These are phyloP conservation scores for Sus cebifrons DNA, from an alignment of 2,797 vertebrate genomes.

Conservation along the genomic window DNA sequence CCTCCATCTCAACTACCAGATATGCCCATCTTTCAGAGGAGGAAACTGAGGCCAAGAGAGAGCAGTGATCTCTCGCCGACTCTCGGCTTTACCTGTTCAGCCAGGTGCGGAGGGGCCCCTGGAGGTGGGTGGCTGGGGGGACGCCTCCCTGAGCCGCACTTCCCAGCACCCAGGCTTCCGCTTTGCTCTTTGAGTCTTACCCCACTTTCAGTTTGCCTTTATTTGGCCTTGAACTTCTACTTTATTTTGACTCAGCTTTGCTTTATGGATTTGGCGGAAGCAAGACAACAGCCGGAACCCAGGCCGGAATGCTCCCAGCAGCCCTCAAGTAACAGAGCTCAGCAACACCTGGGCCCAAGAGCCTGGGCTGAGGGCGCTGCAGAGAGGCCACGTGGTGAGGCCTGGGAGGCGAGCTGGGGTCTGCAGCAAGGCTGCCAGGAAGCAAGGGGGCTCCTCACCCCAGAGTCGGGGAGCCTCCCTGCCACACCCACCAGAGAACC, in stretches of 20 bases:
- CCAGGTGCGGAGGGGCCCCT: neutral
- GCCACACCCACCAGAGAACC: neutral
- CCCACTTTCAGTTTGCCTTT: neutral
- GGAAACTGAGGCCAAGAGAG: neutral
- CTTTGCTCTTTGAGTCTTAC: neutral
- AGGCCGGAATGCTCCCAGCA: neutral
- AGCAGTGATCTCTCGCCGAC: rapidly evolving
- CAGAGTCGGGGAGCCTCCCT: neutral
- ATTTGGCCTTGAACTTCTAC: no score
- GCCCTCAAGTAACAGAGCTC: no score
- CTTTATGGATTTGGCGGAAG: neutral
- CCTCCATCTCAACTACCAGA: neutral
- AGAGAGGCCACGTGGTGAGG: neutral
- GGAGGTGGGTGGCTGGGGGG: neutral
- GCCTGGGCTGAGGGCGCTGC: rapidly evolving
- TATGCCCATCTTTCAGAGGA: neutral
- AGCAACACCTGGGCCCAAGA: neutral
- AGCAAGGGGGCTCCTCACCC: neutral
- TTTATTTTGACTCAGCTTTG: neutral
- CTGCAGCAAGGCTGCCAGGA: neutral
- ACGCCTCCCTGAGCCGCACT: rapidly evolving
- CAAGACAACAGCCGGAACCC: rapidly evolving
- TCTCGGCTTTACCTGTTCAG: no score
- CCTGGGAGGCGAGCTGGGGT: rapidly evolving
- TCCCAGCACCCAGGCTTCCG: rapidly evolving